Evolutionary conservation across 2,888 invertebrate genomes (phyloP).

Genomic region (Dasypolia templi): DNA sequence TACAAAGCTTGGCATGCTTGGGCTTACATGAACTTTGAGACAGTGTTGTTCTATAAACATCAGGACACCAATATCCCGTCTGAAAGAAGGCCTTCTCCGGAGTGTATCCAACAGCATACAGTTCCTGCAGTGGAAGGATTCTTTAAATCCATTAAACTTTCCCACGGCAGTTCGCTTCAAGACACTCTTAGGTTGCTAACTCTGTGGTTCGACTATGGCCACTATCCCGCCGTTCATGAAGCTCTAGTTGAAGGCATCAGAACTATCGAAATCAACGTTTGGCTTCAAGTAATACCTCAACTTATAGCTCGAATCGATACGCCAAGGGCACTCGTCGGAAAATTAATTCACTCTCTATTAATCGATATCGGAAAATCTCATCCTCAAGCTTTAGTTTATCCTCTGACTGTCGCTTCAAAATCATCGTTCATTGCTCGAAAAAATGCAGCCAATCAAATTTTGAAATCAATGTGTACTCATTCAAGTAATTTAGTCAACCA

Average conservation of each 20-base stretch:
- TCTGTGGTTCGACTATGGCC: conserved; percentile 99
- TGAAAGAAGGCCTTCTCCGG: conserved; percentile 80
- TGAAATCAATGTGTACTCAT: conserved; percentile 98
- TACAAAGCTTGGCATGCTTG: conserved; percentile 99
- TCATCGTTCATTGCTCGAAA: conserved; percentile 96
- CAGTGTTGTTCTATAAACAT: conserved; percentile 93
- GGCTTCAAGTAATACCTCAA: conserved; percentile 99
- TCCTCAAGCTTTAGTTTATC: conserved; percentile 99
- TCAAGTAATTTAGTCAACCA: conserved; percentile 97
- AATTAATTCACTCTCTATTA: conserved; percentile 97
- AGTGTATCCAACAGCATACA: conserved; percentile 94
- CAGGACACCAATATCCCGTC: conserved; percentile 77
- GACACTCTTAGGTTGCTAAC: conserved; percentile 98
- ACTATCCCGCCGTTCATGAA: conserved; percentile 97
- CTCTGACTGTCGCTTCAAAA: conserved; percentile 99
- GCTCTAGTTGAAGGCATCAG: conserved; percentile 97
- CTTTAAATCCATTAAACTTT: conserved; percentile 98
- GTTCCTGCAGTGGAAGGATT: conserved; percentile 99
- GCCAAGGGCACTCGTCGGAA: conserved; percentile 95
- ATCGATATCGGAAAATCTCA: conserved; percentile 99
- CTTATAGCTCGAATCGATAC: conserved; percentile 99
- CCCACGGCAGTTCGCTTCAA: conserved; percentile 97
- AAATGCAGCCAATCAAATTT: conserved; percentile 97
- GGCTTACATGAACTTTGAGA: conserved; percentile 99
- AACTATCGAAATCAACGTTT: conserved; percentile 98